Base-by-base conservation (phyloP, 2,888 invertebrate genomes). In the Corbicula japonica region DNA sequence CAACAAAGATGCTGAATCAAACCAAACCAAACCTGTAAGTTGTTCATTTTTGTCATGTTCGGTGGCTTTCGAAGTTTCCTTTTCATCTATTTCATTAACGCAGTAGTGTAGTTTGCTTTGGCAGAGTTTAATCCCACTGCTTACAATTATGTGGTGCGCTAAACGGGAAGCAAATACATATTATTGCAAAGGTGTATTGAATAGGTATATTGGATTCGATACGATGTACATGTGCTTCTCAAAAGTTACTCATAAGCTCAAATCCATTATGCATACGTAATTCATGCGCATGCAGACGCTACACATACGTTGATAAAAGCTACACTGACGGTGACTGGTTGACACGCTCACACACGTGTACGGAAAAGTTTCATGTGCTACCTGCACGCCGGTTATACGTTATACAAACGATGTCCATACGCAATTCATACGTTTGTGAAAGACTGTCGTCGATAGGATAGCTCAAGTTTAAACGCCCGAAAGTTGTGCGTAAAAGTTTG, bases 281-380 rank as follows among this genome's bases (percentile, higher is more conserved):
- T 21, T 61, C 61, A 61, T 61, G 28, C 61, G 23, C 58, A 32
- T 41, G 38, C 61, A 61, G 35, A 61, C 44, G 41, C 41, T 61
- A 61, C 61, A 23, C 61, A 61, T 61, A 41, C 61, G 61, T 30
- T 30, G 58, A 58, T 58, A 58, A 58, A 58, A 30, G 58, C 58
- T 58, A 58, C 61, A 61, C 61, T 61, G 61, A 41, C 61, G 41
- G 61, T 61, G 61, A 61, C 41, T 32, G 41, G 61, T 21, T 61
- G 61, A 61, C 61, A 61, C 41, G 41, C 38, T 38, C 61, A 38
- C 61, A 61, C 41, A 61, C 61, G 41, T 41, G 61, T 61, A 61
- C 41, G 44, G 41, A 61, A 61, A 61, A 3, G 38, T 23, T 61
- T 61, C 61, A 41, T 61, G 23, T 41, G 41, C 12, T 58, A 41